Base-by-base conservation (phyloP, 2,797 vertebrate genomes). In the Poeciliopsis infans region DNA sequence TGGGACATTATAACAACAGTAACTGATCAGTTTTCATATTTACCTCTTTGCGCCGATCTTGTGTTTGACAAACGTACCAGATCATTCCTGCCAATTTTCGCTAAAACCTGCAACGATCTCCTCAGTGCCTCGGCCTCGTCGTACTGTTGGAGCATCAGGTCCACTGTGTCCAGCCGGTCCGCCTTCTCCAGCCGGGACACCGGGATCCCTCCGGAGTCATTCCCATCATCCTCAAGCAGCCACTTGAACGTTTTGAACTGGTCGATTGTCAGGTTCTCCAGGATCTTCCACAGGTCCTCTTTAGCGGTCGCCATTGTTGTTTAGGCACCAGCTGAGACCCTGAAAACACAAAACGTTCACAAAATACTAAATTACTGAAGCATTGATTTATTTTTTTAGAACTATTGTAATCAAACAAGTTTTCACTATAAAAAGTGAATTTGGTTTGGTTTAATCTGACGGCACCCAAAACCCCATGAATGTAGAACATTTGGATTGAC, bases 11-110 rank as follows among this genome's bases (percentile, higher is more conserved):
- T 12, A 39, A 31, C 6, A 31, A 28, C 12, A 31, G 7, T 61
- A 45, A 31, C n/a, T 15, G 1, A 11, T 61, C 28, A 46, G 11
- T 57, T 33, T 69, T 2, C 3, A 3, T 45, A 28, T 76, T 80
- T 41, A 49, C 23, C 71, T 68, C 36, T 79, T 4, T 1, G 25
- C 15, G 0, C 4, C 2, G 39, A 13, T 41, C 15, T 23, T 7
- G 0, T 77, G 23, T 61, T 66, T 39, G 31, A 5, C 77, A 92
- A 68, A 45, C 0, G 0, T 8, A 69, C 79, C 69, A 91, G 85
- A 57, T 93, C 88, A 33, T 92, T 93, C 72, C 88, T 83, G 72
- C 1, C 6, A 43, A 92, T 86, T 76, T 86, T 59, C 55, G 5
- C 2, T 41, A 91, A 75, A 64, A 88, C 25, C 39, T 4, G 25